A percentile compares a stretch with the other conserved stretches of the same genome.
These are phyloP conservation scores for Xestia sexstrigata DNA, from an alignment of 2,888 invertebrate genomes.

Conservation along the genomic window DNA sequence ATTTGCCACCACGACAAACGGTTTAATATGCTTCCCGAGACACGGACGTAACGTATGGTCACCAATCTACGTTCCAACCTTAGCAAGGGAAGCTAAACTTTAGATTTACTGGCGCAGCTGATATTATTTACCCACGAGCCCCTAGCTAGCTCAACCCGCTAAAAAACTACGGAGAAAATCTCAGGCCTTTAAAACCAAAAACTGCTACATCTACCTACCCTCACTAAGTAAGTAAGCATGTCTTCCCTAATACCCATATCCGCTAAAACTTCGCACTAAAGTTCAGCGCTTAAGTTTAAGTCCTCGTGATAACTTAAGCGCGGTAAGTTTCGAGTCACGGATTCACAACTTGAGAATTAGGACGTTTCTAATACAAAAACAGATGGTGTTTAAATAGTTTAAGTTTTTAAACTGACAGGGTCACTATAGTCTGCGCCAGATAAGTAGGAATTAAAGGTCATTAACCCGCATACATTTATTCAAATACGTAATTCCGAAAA, in stretches of 20 bases:
- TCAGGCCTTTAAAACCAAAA: not conserved
- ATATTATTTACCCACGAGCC: too few relatives aligned
- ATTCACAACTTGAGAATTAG: slow-evolving; percentile 26
- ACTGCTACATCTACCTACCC: not conserved
- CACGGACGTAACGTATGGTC: too few relatives aligned
- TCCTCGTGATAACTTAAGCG: slow-evolving; percentile 33
- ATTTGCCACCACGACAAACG: too few relatives aligned
- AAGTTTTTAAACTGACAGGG: too few relatives aligned
- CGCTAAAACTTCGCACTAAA: slow-evolving; percentile 33
- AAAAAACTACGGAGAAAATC: not conserved
- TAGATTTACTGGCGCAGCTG: too few relatives aligned
- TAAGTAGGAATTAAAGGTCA: too few relatives aligned
- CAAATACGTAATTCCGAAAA: too few relatives aligned
- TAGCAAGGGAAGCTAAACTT: too few relatives aligned
- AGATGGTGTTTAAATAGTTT: not conserved
- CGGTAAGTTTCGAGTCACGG: slow-evolving; percentile 32
- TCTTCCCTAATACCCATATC: slow-evolving; percentile 36
- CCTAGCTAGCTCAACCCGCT: not conserved
- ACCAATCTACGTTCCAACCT: too few relatives aligned
- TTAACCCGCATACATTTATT: too few relatives aligned
- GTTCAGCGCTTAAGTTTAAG: slow-evolving; percentile 35
- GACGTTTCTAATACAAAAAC: slow-evolving; percentile 10
- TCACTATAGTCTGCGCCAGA: too few relatives aligned
- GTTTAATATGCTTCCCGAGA: too few relatives aligned
- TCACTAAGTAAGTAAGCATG: slow-evolving; percentile 9